Evolutionary conservation across 2,888 invertebrate genomes (phyloP), one percentile per base, ranked within the genome.

Genomic region (Muschampia plurimacula): DNA sequence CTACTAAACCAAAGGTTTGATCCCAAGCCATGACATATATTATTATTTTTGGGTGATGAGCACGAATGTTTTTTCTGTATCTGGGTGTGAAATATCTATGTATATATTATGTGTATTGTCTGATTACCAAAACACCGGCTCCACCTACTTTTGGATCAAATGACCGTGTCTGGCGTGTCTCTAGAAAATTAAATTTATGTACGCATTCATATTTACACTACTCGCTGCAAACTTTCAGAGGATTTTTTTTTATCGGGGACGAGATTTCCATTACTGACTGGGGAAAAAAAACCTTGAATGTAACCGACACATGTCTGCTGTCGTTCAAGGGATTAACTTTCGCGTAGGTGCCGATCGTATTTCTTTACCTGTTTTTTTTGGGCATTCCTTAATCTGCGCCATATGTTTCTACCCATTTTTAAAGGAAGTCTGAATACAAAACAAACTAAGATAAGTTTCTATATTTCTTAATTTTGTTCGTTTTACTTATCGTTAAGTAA

Each of bases 281-380:
- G 22, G 22, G 22, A 55, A 55, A 49, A 55, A 55, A 52, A 52
- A 15, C 15, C 2, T 15, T 15, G 52, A 52, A 52, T 46, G 68
- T 44, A 69, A 65, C 32, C 59, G 46, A 46, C 70, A 71, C 41
- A 66, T 66, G 71, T 49, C 32, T 22, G 7, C 64, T 59, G 55
- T 57, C 64, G 36, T 28, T 36, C 28, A 8, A 13, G n/a, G 49
- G 59, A 70, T 71, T 65, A 59, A 22, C 59, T 15, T 46, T 15
- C 36, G 46, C 36, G 46, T 39, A 83, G 82, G 83, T 79, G 75
- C 75, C 79, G 82, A 83, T 84, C 82, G 76, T 78, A 80, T 82
- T 84, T 82, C 83, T 83, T 82, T 88, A 88, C 89, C 89, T 87
- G 89, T 81, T 85, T 87, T 89, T 88, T 89, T 87, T 80, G 59